Conservation (phyloP, 92 coral and sea anemone genomes). For the Actinostola sp. region DNA sequence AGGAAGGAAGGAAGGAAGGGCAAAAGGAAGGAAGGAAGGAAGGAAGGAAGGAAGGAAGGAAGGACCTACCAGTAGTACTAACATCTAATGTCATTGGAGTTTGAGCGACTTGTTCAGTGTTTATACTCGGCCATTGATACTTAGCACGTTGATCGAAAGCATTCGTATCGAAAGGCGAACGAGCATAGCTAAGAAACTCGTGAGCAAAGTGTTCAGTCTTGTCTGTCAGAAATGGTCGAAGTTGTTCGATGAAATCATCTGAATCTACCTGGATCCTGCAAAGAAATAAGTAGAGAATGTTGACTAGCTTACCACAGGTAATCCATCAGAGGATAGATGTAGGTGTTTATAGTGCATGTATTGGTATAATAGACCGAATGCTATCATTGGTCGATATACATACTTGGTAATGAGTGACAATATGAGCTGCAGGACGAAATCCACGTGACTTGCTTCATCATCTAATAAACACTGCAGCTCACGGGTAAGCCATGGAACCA, state of each 20-base stretch:
- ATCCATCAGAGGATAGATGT: neutral
- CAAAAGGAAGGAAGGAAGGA: too few relatives aligned
- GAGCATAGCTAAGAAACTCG: conserved; percentile 91
- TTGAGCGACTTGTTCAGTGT: conserved; percentile 3
- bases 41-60: too few relatives aligned
- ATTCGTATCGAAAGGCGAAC: conserved; percentile 85
- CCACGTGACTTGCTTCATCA: conserved; percentile 73
- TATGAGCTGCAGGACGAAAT: conserved; percentile 73
- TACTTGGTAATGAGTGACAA: conserved; percentile 80
- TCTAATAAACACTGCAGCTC: conserved; percentile 74
- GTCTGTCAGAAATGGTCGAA: conserved; percentile 76
- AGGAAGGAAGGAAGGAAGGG: too few relatives aligned
- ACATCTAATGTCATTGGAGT: conserved; percentile 19
- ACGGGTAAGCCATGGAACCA: conserved; percentile 93
- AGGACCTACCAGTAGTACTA: conserved; percentile 16
- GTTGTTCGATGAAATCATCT: conserved; percentile 69
- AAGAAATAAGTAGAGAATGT: too few relatives aligned
- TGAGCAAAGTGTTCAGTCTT: conserved; percentile 86
- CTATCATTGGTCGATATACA: conserved; percentile 2
- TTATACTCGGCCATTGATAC: conserved; percentile 58
- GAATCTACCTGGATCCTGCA: conserved; percentile 79
- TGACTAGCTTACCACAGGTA: too few relatives aligned
- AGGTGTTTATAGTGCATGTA: too few relatives aligned
- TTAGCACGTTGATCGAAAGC: conserved; percentile 86
- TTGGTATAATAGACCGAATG: too few relatives aligned